phyloP scores from a whole-genome alignment of 2,113 vertebrate genomes.

The Calidris pugnax region DNA sequence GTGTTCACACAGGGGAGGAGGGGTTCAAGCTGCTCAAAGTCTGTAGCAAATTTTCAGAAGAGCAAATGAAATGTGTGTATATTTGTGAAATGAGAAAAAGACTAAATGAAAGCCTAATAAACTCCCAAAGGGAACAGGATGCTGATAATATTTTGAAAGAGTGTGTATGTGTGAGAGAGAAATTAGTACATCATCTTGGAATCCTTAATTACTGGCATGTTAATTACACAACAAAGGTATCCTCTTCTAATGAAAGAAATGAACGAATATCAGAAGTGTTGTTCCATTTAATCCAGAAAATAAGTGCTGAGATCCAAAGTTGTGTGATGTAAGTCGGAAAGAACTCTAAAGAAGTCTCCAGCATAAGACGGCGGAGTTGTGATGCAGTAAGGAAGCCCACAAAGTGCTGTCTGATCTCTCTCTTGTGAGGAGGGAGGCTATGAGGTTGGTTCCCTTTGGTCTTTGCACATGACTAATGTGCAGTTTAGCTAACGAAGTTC shows the following conservation, averaged over 20 bases:
- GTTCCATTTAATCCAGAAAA: conserved; percentile 53
- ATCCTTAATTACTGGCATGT: conserved; percentile 52
- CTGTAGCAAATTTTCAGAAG: conserved; percentile 1
- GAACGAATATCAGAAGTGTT: neutral
- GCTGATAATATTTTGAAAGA: conserved; percentile 43
- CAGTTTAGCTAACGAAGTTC: neutral
- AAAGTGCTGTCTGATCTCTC: neutral
- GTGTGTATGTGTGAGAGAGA: neutral
- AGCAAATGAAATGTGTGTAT: neutral
- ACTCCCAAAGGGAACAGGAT: neutral
- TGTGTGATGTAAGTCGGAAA: conserved; percentile 7
- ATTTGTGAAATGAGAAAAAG: conserved; percentile 2
- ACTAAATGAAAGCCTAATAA: conserved; percentile 41
- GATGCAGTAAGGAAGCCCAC: neutral
- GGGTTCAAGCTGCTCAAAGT: neutral
- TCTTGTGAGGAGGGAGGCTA: neutral
- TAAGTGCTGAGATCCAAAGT: neutral
- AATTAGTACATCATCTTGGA: conserved; percentile 56
- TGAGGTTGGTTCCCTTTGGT: neutral
- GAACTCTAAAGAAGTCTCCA: neutral
- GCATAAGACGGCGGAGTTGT: neutral
- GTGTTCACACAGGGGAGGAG: neutral
- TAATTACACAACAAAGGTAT: conserved; percentile 59
- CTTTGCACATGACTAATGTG: neutral
- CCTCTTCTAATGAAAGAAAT: conserved; percentile 25